Base-by-base conservation (phyloP, 2,888 invertebrate species). In the Microctonus brassicae region DNA sequence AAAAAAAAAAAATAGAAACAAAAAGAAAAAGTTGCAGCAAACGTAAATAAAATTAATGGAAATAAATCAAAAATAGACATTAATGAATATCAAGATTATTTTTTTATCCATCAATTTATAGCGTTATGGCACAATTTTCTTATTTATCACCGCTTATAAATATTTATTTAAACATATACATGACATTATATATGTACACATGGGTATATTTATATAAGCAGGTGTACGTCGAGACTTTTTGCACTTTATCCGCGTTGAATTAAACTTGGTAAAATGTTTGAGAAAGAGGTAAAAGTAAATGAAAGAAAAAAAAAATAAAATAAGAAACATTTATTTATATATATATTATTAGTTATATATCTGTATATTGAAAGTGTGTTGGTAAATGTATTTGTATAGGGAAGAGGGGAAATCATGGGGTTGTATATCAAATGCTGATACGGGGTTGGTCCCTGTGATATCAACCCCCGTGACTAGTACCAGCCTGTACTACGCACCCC, bases 401-500 rank as follows among this genome's bases (percentile, higher is more conserved):
- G 73, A 66, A 26, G 65, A 66, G 73, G 62, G 47, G 47, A 47
- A 61, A 53, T 68, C 66, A 69, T 76, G 73, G 73, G 66, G 65
- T 72, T 79, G 70, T 77, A 76, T 78, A 78, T 76, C 76, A 76
- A 75, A 72, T 65, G 69, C 69, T 74, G 74, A 76, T 75, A 76
- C 75, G 67, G 74, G 76, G 74, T 73, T 69, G 70, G 73, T 70
- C 69, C 70, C 66, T 39, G 63, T 58, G 66, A 61, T 73, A 73
- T 62, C 62, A 64, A 65, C 53, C 61, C 33, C 64, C 63, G 72
- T 55, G 72, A 76, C 76, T 76, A 75, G 82, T 83, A 78, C 81
- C 81, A 80, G 82, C 69, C 78, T 72, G 79, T 82, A 79, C 81
- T 79, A 80, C 77, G 82, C 81, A 79, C 80, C 80, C 76, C 76